Base-by-base conservation (phyloP, 2,888 invertebrate genomes). In the Xestia rhomboidea region DNA sequence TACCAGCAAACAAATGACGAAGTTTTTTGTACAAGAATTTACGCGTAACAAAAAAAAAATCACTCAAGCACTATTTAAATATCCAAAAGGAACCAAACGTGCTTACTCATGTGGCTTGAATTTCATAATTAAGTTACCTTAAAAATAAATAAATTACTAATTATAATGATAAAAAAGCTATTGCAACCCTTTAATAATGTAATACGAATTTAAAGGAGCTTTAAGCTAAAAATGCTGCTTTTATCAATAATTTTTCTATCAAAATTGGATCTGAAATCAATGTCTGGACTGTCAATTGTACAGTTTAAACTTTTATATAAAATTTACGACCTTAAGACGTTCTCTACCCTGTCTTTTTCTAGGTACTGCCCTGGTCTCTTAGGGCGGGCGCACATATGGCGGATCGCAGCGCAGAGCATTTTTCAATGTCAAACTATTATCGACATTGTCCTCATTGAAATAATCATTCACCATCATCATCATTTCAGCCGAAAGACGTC, bases 131-230 rank as follows among this genome's bases (percentile, higher is more conserved):
- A 68, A 70, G 38, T 63, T 57, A 70, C 46, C 41, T n/a, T n/a
- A n/a, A n/a, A 68, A 46, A 57, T 38, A 57, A 66, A 68, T n/a
- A 15, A 70, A 63, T 41, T 41, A 11, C 41, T 41, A 41, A 7
- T 10, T 10, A 41, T 41, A 41, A 41, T 41, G 11, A 41, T 41
- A 10, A 41, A 41, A 41, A 41, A 41, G 41, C 46, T 30, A 62
- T 24, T 30, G 70, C n/a, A 41, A 13, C 30, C 24, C 15, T 68
- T 44, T 70, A 30, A 24, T 21, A 46, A 72, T 46, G 6, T 73
- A 41, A 30, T 49, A 77, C 57, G 8, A 54, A 83, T 70, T 82
- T 63, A 73, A 73, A 70, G 27, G 13, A 83, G 83, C 83, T 82
- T 83, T 83, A 83, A 46, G 76, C 64, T 68, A 41, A 68, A 54